Percentiles rank a stretch among this genome's conserved stretches.
Conservation (phyloP, 2,113 vertebrate species). For the Scytalopus superciliaris region DNA sequence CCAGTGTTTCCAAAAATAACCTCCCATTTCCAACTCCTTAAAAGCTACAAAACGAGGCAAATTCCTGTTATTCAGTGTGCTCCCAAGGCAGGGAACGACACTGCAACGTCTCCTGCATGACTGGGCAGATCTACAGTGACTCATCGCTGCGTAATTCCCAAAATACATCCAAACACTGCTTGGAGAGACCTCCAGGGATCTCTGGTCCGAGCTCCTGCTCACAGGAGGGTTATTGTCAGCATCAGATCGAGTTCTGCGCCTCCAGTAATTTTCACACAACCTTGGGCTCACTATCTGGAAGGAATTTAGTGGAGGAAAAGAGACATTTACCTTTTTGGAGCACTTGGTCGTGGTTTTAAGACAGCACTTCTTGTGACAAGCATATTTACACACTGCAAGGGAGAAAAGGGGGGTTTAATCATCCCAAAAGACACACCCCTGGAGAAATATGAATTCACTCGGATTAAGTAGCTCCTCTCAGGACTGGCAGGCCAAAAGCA, state of each 20-base stretch:
- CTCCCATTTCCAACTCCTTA: neutral
- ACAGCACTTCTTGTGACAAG: slow-evolving; percentile 98
- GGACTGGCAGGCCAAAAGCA: neutral
- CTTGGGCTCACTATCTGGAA: neutral
- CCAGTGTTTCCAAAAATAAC: neutral
- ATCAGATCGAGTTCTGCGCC: neutral
- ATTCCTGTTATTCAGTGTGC: neutral
- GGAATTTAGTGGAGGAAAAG: neutral
- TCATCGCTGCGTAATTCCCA: neutral
- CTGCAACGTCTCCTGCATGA: neutral
- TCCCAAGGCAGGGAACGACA: neutral
- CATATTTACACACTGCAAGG: slow-evolving; percentile 93
- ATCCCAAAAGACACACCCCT: neutral
- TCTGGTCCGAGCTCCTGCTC: neutral
- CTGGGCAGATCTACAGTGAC: neutral
- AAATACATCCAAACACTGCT: neutral
- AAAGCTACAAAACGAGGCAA: neutral
- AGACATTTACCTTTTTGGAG: slow-evolving; percentile 90
- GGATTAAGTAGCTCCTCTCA: neutral
- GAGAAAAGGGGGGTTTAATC: neutral
- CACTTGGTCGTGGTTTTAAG: slow-evolving; percentile 90
- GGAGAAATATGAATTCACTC: neutral
- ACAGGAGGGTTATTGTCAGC: neutral
- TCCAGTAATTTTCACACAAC: neutral
- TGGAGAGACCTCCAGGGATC: neutral